phyloP scores from a whole-genome alignment of 2,113 vertebrate species.

The Montifringilla adamsi region DNA sequence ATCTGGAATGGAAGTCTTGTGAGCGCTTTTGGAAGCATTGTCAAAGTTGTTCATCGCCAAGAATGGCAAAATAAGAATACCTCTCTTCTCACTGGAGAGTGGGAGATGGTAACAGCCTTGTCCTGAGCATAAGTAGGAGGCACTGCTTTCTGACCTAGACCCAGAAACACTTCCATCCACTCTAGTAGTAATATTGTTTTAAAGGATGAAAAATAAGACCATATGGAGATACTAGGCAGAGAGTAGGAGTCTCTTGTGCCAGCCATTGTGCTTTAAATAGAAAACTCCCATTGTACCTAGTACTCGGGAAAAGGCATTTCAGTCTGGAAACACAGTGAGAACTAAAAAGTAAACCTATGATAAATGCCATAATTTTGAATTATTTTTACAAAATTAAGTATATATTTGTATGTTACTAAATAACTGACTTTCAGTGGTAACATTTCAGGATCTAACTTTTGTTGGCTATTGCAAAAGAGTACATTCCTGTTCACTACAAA shows the following conservation, averaged over 20 bases:
- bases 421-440: background rate
- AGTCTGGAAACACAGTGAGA: background rate
- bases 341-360: background rate
- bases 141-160: background rate
- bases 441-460: background rate
- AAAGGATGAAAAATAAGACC: background rate
- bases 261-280: background rate
- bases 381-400: background rate
- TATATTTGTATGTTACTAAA: background rate
- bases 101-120: fast-evolving
- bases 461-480: background rate
- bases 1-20: fast-evolving
- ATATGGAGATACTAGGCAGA: background rate
- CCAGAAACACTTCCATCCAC: background rate
- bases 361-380: background rate
- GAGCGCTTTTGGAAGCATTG: background rate
- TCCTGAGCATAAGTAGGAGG: background rate
- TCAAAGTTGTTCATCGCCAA: fast-evolving
- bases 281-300: background rate
- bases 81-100: background rate
- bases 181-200: background rate
- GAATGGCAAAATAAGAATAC: background rate
- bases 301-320: background rate
- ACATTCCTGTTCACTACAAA: background rate
- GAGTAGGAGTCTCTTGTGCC: background rate